These are phyloP conservation scores for Clarias platycephalus DNA, from an alignment of 2,797 vertebrate species.

Conservation along the genomic window DNA sequence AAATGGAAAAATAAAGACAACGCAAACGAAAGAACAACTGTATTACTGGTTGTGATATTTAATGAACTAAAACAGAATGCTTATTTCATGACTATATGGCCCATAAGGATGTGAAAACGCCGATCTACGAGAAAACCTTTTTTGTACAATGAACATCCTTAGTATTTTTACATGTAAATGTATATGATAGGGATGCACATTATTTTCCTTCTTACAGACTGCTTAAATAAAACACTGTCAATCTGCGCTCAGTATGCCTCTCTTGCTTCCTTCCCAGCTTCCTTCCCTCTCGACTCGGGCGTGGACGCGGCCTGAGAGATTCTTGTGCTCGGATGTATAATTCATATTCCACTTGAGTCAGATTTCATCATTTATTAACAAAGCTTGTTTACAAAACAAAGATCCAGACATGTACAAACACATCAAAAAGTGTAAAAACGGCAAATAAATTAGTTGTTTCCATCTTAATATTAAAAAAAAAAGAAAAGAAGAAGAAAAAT, in stretches of 20 bases:
- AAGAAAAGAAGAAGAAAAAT: background rate
- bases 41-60: conserved; percentile 65
- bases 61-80: conserved; percentile 61
- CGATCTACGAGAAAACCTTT: conserved; percentile 86
- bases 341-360: background rate
- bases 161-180: conserved; percentile 95
- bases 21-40: conserved; percentile 46
- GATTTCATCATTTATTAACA: conserved; percentile 23
- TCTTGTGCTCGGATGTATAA: background rate
- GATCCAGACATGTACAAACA: conserved; percentile 7
- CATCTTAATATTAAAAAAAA: background rate
- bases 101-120: conserved; percentile 83
- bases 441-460: conserved; percentile 15
- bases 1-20: conserved; percentile 65
- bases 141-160: conserved; percentile 98
- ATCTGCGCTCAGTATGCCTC: conserved; percentile 76
- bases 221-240: conserved; percentile 99
- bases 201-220: conserved; percentile 95
- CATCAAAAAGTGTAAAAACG: conserved; percentile 3
- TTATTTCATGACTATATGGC: conserved; percentile 82
- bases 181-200: conserved; percentile 94
- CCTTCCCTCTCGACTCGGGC: background rate
- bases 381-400: conserved; percentile 20
- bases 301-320: background rate
- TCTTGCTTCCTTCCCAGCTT: conserved; percentile 26